Percentiles rank a stretch among this genome's conserved stretches.
Evolutionary conservation across 2,797 vertebrate species (phyloP).

Genomic region (Rousettus madagascariensis): DNA sequence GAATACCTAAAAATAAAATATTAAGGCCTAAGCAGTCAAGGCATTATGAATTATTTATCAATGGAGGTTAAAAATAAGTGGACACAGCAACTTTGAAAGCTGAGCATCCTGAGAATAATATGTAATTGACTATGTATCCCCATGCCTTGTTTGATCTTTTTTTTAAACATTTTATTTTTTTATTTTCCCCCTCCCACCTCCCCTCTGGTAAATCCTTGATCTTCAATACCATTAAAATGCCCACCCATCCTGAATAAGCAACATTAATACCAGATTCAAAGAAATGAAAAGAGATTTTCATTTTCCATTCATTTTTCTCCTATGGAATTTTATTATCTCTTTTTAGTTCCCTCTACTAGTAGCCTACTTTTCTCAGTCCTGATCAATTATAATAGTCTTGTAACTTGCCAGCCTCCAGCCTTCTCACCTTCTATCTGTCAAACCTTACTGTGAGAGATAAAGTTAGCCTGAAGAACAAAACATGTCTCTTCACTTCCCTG

Average conservation of each 20-base stretch:
- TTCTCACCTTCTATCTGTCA: neutral
- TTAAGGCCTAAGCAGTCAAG: neutral
- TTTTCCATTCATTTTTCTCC: neutral
- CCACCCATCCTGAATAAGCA: neutral
- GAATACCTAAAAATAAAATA: conserved; percentile 11
- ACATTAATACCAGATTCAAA: neutral
- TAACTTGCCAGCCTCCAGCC: neutral
- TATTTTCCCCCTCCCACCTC: too few species aligned
- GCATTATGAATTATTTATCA: conserved; percentile 39
- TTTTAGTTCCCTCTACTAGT: neutral
- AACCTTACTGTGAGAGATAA: neutral
- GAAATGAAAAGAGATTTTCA: neutral
- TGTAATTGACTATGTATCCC: neutral
- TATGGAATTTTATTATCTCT: neutral
- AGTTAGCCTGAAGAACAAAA: neutral
- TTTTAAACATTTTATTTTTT: too few species aligned
- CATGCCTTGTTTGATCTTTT: neutral
- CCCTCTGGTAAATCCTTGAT: neutral
- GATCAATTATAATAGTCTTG: neutral
- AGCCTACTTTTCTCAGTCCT: neutral
- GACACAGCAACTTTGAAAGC: neutral
- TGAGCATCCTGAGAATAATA: neutral
- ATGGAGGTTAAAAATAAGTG: neutral
- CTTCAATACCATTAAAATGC: neutral
- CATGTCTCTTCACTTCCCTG: neutral